phyloP scores from a whole-genome alignment of 2,888 invertebrate genomes.

The Dasypogon diadema region DNA sequence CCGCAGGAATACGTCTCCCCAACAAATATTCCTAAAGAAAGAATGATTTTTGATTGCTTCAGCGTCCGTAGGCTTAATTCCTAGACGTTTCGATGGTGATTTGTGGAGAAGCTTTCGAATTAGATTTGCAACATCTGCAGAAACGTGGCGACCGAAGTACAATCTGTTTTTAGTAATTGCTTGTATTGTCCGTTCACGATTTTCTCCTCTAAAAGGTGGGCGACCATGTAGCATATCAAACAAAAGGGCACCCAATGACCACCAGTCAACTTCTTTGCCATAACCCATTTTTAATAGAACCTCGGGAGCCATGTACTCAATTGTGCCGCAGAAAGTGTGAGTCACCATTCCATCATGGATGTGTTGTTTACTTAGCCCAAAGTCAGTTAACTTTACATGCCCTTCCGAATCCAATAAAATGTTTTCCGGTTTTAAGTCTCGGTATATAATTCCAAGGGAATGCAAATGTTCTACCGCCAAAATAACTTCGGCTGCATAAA shows the following conservation, averaged over 20 bases:
- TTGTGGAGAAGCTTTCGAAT: slow-evolving; percentile 90
- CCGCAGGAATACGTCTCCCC: slow-evolving; percentile 91
- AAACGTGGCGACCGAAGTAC: slow-evolving; percentile 93
- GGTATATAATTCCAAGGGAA: slow-evolving; percentile 95
- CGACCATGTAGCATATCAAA: slow-evolving; percentile 99
- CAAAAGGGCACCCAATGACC: slow-evolving; percentile 98
- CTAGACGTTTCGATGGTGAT: slow-evolving; percentile 86
- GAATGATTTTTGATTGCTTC: slow-evolving; percentile 90
- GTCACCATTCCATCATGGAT: slow-evolving; percentile 93
- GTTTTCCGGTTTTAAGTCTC: slow-evolving; percentile 99
- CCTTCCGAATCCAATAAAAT: slow-evolving; percentile 94
- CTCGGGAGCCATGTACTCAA: slow-evolving; percentile 99
- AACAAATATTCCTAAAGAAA: slow-evolving; percentile 95
- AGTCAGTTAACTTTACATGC: slow-evolving; percentile 98
- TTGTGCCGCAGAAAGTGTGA: slow-evolving; percentile 99
- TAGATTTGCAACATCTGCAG: slow-evolving; percentile 93
- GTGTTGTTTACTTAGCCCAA: slow-evolving; percentile 98
- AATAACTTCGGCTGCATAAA: slow-evolving; percentile 97
- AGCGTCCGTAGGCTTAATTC: slow-evolving; percentile 86
- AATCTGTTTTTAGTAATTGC: slow-evolving; percentile 97
- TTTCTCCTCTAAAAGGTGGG: slow-evolving; percentile 98
- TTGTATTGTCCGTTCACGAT: slow-evolving; percentile 98
- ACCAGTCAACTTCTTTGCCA: slow-evolving; percentile 99
- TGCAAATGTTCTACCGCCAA: slow-evolving; percentile 98
- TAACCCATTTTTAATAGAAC: slow-evolving; percentile 96